These are phyloP conservation scores for Neotoma lepida DNA, from an alignment of 2,113 vertebrate genomes.

Conservation along the genomic window DNA sequence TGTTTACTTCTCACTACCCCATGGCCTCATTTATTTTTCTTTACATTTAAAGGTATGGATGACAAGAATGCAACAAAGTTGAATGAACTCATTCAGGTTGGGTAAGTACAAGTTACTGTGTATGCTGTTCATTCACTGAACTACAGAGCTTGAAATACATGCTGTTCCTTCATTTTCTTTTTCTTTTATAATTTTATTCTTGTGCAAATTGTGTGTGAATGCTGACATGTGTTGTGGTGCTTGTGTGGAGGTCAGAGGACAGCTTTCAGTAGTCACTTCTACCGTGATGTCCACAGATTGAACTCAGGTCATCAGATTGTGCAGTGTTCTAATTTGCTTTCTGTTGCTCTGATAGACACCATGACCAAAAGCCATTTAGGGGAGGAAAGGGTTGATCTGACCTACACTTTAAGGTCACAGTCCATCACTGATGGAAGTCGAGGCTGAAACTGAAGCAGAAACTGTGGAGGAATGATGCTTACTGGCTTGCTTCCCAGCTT, in stretches of 20 bases:
- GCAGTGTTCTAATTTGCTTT: neutral
- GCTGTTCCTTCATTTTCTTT: neutral
- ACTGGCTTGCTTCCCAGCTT: neutral
- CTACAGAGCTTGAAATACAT: neutral
- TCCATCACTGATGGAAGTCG: neutral
- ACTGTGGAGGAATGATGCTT: neutral
- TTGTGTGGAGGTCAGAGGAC: neutral
- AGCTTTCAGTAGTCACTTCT: neutral
- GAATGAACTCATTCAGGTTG: conserved; percentile 97
- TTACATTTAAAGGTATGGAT: conserved; percentile 93
- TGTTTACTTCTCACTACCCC: neutral
- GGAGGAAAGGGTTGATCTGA: neutral
- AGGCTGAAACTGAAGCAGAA: neutral
- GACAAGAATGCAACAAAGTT: conserved; percentile 98
- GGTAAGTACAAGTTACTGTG: conserved; percentile 87
- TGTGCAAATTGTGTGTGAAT: neutral
- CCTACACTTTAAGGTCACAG: neutral
- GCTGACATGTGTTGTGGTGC: neutral
- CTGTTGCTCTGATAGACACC: neutral
- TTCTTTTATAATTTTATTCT: neutral
- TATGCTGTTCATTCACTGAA: neutral
- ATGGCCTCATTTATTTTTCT: conserved; percentile 16
- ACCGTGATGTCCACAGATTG: no score
- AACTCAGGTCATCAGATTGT: neutral
- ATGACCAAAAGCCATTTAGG: neutral